These are phyloP conservation scores for Champsocephalus esox DNA, from an alignment of 2,797 vertebrate genomes.

Conservation along the genomic window DNA sequence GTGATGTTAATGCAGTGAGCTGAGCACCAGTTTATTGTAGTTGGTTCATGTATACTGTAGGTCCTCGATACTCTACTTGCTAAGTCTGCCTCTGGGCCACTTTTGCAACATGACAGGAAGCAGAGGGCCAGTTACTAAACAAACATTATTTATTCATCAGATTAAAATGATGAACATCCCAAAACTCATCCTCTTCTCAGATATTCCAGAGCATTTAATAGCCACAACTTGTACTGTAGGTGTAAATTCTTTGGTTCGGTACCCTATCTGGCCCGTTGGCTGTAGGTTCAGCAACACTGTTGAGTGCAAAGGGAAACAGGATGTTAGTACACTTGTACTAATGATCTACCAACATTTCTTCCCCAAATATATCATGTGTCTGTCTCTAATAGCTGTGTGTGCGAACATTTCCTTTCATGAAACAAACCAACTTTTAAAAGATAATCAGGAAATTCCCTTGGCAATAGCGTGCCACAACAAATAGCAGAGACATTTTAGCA, in stretches of 20 bases:
- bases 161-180: no score
- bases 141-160: background rate
- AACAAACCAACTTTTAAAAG: conserved; percentile 25
- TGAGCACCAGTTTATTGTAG: background rate
- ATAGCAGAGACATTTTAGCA: conserved; percentile 19
- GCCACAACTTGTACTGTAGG: no score
- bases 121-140: conserved; percentile 1
- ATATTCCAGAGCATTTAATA: no score
- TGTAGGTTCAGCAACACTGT: no score
- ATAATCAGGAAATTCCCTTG: conserved; percentile 48
- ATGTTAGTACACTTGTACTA: background rate
- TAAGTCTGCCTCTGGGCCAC: background rate
- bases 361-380: background rate
- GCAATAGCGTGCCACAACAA: conserved; percentile 22
- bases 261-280: no score
- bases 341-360: background rate
- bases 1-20: conserved; percentile 26
- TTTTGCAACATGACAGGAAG: background rate
- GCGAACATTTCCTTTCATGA: conserved; percentile 28
- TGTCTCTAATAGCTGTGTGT: conserved; percentile 1
- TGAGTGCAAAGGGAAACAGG: conserved; percentile 2
- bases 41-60: background rate
- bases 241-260: no score
- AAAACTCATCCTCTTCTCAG: no score
- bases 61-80: background rate